Evolutionary conservation across 2,113 vertebrate species (phyloP).

Genomic region (Scomber scombrus): DNA sequence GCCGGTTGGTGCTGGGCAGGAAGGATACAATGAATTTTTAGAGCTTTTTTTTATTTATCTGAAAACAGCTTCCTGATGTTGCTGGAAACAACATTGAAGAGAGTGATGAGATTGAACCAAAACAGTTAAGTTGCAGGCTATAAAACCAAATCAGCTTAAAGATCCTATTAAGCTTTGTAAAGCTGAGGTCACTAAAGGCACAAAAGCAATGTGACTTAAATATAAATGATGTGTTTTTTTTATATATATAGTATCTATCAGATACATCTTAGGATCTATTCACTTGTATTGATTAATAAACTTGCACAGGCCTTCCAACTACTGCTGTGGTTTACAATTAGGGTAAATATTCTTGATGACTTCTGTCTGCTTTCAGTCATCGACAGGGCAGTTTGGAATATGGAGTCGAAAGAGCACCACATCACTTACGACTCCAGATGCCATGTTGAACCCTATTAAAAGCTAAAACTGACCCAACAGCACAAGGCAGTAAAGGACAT

Average conservation of each 20-base stretch:
- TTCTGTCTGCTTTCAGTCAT: not conserved
- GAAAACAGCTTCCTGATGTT: too few species aligned
- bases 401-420: not conserved
- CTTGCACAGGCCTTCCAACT: not conserved
- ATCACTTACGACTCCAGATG: not conserved
- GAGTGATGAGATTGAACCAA: too few species aligned
- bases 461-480: conserved; percentile 12
- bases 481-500: conserved; percentile 7
- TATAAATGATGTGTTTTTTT: not conserved
- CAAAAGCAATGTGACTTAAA: too few species aligned
- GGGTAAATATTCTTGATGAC: not conserved
- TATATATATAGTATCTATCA: not conserved
- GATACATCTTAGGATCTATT: not conserved
- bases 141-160: too few species aligned
- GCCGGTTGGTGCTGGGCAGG: too few species aligned
- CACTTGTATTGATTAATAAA: not conserved
- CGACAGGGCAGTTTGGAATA: not conserved
- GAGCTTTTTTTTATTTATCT: too few species aligned
- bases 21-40: too few species aligned
- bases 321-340: not conserved
- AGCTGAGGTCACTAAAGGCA: too few species aligned
- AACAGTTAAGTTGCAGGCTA: too few species aligned
- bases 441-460: conserved; percentile 18
- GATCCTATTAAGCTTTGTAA: too few species aligned
- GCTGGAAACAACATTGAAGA: too few species aligned